Evolutionary conservation across 2,113 vertebrate genomes (phyloP).

Genomic region (Rana temporaria): DNA sequence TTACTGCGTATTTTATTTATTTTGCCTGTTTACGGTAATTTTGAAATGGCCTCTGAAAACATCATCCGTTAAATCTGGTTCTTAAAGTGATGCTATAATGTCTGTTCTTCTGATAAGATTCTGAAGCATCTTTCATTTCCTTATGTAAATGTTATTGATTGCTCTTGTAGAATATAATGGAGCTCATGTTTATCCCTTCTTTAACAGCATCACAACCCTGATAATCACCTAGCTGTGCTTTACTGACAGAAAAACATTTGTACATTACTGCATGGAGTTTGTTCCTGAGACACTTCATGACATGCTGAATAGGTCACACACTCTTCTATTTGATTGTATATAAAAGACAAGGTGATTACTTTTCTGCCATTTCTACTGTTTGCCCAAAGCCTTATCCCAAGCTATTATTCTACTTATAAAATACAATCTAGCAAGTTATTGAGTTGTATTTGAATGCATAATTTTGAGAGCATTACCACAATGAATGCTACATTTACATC

Average conservation of each 20-base stretch:
- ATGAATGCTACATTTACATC: slow-evolving; percentile 45
- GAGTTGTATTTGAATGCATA: slow-evolving; percentile 45
- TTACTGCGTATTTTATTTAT: too few relatives aligned
- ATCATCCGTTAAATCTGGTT: too few relatives aligned
- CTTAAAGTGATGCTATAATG: too few relatives aligned
- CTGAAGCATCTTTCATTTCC: too few relatives aligned
- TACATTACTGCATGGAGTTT: slow-evolving; percentile 10
- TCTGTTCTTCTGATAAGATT: too few relatives aligned
- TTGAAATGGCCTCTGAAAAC: too few relatives aligned
- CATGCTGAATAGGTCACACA: slow-evolving; percentile 9
- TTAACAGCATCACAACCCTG: not conserved
- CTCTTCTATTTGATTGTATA: not conserved
- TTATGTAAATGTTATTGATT: too few relatives aligned
- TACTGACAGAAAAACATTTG: not conserved
- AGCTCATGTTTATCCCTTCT: not conserved
- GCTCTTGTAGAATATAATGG: too few relatives aligned
- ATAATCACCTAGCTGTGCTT: not conserved
- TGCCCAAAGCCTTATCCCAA: slow-evolving; percentile 10
- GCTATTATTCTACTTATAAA: slow-evolving; percentile 39
- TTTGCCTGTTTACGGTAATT: too few relatives aligned
- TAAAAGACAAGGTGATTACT: slow-evolving; percentile 11
- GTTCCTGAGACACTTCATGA: not conserved
- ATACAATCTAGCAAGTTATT: slow-evolving; percentile 45
- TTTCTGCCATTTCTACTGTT: slow-evolving; percentile 11
- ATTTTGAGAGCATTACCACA: slow-evolving; percentile 19